Base-by-base conservation (phyloP, 2,888 invertebrate genomes). In the Augiades crinisus region DNA sequence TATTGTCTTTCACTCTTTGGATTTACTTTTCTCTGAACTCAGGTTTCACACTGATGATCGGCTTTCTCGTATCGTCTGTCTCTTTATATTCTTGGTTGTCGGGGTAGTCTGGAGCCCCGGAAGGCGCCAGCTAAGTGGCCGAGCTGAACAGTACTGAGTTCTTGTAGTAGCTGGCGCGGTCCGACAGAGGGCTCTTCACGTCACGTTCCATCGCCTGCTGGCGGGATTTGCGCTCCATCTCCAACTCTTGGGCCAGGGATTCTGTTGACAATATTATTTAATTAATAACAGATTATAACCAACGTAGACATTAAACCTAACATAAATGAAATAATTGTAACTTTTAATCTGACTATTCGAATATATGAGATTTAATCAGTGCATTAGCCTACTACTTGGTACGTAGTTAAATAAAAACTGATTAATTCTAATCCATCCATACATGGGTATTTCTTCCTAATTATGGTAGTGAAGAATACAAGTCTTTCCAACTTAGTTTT, bases 101-200 rank as follows among this genome's bases (percentile, higher is more conserved):
- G 84, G 84, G 84, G 83, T 68, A 73, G 55, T 81, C 78, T 62
- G 62, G 63, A 49, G 72, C 83, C 85, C 86, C 85, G 76, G 76
- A 53, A 62, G 74, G 73, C 69, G 76, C 63, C 72, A 89, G 90
- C 91, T 92, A 92, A 89, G 96, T 96, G 74, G 96, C 96, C 78
- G 96, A 96, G 68, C 96, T 96, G 81, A 96, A 96, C 61, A 96
- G 91, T 63, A 96, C 96, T 24, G 96, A 96, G 86, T 96, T 96
- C 88, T 96, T 96, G 91, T 96, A 96, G 85, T 96, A 96, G 67
- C 93, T 93, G 62, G 93, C 92, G 57, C 94, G 91, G 82, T 96
- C 96, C 68, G 95, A 95, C 58, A 96, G 91, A 27, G 96, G 95
- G 66, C 96, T 95, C 84, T 96, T 96, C 49, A 96, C 95, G 75